Evolutionary conservation across 2,888 invertebrate genomes (phyloP), one percentile per base, ranked within the genome.

Genomic region (Laothoe populi): DNA sequence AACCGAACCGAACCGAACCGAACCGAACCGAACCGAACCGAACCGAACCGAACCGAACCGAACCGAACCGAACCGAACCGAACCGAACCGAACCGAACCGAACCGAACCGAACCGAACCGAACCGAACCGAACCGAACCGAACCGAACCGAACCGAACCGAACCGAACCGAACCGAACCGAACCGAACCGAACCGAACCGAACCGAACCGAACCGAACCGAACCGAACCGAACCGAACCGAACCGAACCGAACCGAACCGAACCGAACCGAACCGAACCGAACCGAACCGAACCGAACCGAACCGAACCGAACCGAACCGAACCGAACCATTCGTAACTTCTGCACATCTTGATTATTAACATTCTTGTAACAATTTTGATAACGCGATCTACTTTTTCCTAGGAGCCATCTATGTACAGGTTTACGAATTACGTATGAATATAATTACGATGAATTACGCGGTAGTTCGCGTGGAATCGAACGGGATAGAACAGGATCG

Each of bases 81-180:
- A 68, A 64, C 65, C 66, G 61, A 64, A 64, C 65, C 61, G 61
- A 63, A 63, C 64, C 64, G 53, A 63, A 62, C 62, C 62, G 61
- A 64, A 63, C 63, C 63, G 58, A 64, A 65, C 64, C 66, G 59
- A 64, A 66, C 66, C 65, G 64, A 66, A 67, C 66, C 65, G 64
- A 66, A 69, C 66, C 66, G 63, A 66, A 68, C 65, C 66, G 61
- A 66, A 68, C 65, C 65, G 60, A 69, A 64, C 66, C 66, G 62
- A 69, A 66, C 69, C 59, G 46, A 57, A 64, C 59, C 61, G 31
- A 61, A 61, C 59, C 62, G 46, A 61, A 64, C 61, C 64, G 57
- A 59, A 64, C 61, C 63, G 57, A 60, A 61, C 63, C 62, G 49
- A 63, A 64, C 64, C 63, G 62, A 62, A 64, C 63, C 62, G 49